Base-by-base conservation (phyloP, 2,797 vertebrate species). In the Heterohyrax brucei region DNA sequence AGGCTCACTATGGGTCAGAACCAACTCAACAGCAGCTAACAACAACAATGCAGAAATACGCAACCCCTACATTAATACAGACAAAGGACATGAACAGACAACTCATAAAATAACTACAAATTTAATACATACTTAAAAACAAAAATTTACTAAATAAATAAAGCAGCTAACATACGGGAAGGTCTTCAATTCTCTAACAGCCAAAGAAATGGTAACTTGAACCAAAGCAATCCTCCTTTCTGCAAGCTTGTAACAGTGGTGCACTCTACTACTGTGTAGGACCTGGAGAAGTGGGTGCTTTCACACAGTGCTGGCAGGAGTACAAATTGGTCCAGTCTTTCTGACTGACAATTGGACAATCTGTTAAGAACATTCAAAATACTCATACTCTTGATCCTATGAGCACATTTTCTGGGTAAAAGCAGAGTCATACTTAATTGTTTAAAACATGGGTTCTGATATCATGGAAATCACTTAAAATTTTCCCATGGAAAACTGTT, bases 171-270 rank as follows among this genome's bases (percentile, higher is more conserved):
- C 12, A 87, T 30, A 30, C 39, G 68, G 44, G 39, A 96, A 94
- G 48, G 81, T 80, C 79, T 91, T 89, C 61, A 81, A 94, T 30
- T 89, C 83, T 79, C 16, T 2, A 94, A 12, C 28, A 80, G 89
- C 16, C 53, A 76, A 72, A 78, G 59, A 94, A 95, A 91, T 39
- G 44, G 12, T 79, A 81, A 33, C 14, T 85, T 94, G 68, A 96
- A 26, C 56, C 6, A 75, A 91, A 68, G 16, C 26, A 73, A 76
- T 68, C 4, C 1, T 16, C 19, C 76, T 24, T 12, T 3, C 62
- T 87, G 53, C 18, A 86, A 86, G 76, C 10, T 56, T 89, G 85
- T 82, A 72, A 79, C 93, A 88, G 50, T 13, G 10, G 10, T 84
- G 86, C 61, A 22, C n/a, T 93, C 2, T 94, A n/a, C 2, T 94